These are phyloP conservation scores for Drosophila virilis DNA, from an alignment of 1,140 invertebrate genomes.

Conservation along the genomic window DNA sequence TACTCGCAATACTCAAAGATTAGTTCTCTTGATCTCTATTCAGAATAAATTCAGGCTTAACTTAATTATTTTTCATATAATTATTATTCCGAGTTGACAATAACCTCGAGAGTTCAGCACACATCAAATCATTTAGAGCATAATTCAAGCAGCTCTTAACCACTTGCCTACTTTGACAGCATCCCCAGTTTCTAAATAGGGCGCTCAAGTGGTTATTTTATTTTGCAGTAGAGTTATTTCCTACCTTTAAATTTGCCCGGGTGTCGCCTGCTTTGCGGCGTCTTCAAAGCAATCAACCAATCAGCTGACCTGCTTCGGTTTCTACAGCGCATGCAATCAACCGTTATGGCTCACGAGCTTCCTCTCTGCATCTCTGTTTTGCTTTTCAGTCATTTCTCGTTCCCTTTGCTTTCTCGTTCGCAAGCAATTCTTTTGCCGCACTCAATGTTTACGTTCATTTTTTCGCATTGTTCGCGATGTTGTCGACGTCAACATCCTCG, in stretches of 20 bases:
- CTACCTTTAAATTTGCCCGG: conserved; percentile 21
- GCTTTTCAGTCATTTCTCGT: background rate
- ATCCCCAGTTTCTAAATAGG: conserved; percentile 5
- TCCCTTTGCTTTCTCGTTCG: conserved; percentile 29
- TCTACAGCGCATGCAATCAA: conserved; percentile 70
- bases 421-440: conserved; percentile 64
- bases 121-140: conserved; percentile 11
- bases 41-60: background rate
- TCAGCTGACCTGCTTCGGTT: conserved; percentile 71
- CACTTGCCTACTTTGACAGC: background rate
- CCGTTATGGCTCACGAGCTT: conserved; percentile 50
- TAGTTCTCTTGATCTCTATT: background rate
- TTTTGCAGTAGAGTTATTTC: background rate
- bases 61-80: background rate
- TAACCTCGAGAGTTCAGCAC: conserved; percentile 6
- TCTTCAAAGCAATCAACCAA: conserved; percentile 69
- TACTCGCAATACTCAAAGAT: background rate
- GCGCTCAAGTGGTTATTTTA: conserved; percentile 2
- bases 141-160: conserved; percentile 15
- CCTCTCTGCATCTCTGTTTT: background rate
- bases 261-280: conserved; percentile 59
- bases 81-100: conserved; percentile 5
- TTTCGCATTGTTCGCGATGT: conserved; percentile 69
- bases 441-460: conserved; percentile 79
- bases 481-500: conserved; percentile 80